These are phyloP conservation scores for Clarias gariepinus DNA, from an alignment of 2,113 vertebrate species.

Conservation along the genomic window DNA sequence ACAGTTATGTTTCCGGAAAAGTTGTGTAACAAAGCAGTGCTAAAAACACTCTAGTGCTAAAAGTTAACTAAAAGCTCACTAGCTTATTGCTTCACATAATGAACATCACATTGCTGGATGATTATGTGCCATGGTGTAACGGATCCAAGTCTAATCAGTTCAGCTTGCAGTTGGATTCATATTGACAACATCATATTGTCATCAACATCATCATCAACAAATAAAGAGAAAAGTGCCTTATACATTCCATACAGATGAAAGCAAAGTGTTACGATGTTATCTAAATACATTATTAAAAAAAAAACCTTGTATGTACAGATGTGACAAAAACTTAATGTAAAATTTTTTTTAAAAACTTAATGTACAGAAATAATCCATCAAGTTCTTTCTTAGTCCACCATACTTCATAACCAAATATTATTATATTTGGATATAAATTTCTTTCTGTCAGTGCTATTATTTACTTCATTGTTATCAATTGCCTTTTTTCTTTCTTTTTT, in stretches of 20 bases:
- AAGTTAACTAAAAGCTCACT: not conserved
- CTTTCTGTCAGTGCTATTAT: not conserved
- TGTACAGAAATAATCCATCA: not conserved
- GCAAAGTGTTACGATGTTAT: not conserved
- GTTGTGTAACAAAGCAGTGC: not conserved
- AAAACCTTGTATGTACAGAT: not conserved
- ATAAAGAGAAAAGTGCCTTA: not conserved
- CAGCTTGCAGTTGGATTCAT: not conserved
- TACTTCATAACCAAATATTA: not conserved
- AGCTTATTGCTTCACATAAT: not conserved
- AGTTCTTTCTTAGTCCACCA: not conserved
- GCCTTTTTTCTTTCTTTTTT: not conserved
- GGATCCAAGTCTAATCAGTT: not conserved
- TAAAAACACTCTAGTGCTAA: not conserved
- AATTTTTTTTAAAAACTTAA: too few relatives aligned
- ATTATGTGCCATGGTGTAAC: not conserved
- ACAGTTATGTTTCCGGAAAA: not conserved
- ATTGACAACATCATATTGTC: not conserved
- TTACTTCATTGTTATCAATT: not conserved
- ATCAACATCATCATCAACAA: too few relatives aligned
- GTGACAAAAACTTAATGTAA: too few relatives aligned
- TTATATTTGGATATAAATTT: not conserved
- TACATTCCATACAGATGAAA: not conserved
- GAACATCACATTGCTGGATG: not conserved
- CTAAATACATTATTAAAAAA: not conserved